phyloP scores from a whole-genome alignment of 2,113 vertebrate species.

The Phylloscopus trochilus region DNA sequence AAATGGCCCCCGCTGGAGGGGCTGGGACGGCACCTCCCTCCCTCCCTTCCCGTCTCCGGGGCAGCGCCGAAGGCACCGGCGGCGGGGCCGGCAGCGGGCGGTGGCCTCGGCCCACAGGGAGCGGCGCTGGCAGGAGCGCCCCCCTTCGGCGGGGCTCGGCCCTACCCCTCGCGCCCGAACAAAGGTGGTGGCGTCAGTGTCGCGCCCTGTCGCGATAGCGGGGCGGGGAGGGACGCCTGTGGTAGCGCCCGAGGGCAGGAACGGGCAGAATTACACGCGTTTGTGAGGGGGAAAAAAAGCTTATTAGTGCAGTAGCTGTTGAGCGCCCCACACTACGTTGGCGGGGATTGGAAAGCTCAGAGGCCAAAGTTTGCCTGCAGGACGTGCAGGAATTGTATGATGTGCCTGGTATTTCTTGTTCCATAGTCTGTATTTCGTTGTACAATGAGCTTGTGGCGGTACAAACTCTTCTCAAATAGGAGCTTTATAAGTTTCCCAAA shows the following conservation, averaged over 20 bases:
- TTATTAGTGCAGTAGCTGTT: too few relatives aligned
- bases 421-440: fast-evolving
- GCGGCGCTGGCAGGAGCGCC: not conserved
- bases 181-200: not conserved
- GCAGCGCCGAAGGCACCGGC: not conserved
- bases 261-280: fast-evolving
- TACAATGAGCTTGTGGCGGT: fast-evolving
- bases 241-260: fast-evolving
- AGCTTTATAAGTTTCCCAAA: not conserved
- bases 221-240: fast-evolving
- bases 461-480: not conserved
- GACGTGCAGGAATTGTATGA: not conserved
- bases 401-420: fast-evolving
- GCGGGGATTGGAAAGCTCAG: not conserved
- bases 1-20: not conserved
- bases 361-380: not conserved
- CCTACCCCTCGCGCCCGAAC: not conserved
- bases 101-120: too few relatives aligned
- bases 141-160: not conserved
- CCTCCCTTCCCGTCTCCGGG: not conserved
- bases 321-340: fast-evolving
- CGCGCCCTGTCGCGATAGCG: not conserved
- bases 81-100: not conserved
- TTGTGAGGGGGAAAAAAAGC: fast-evolving
- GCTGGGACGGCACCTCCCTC: not conserved